A percentile compares a stretch with the other conserved stretches of the same genome.
Evolutionary conservation across 2,888 invertebrate species (phyloP).

Genomic region (Exephanes ischioxanthus): DNA sequence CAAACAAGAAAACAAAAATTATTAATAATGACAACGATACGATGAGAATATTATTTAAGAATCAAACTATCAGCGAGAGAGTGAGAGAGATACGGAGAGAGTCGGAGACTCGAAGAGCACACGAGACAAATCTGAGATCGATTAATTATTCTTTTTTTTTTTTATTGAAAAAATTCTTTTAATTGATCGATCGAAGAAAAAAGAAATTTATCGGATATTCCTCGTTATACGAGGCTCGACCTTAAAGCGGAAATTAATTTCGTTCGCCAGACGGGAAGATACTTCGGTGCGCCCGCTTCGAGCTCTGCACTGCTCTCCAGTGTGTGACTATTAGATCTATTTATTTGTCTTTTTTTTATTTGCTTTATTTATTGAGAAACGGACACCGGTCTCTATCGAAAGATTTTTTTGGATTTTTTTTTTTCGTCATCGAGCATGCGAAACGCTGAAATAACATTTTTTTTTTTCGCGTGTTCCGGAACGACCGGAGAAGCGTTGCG

Average conservation of each 20-base stretch:
- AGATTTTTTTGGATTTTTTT: constrained; percentile 22
- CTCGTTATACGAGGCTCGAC: constrained; percentile 4
- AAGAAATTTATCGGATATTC: background rate
- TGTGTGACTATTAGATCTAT: constrained; percentile 44
- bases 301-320: constrained; percentile 25
- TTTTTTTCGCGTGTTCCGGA: constrained; percentile 29
- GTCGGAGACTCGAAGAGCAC: constrained; percentile 1
- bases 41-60: constrained; percentile 39
- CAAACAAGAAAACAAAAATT: constrained; percentile 11
- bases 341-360: constrained; percentile 55
- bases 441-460: constrained; percentile 29
- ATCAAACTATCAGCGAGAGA: constrained; percentile 34
- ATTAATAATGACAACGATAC: constrained; percentile 17
- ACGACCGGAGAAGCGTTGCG: constrained; percentile 23
- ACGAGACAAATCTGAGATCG: background rate
- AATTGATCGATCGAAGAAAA: background rate
- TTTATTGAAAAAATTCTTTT: background rate
- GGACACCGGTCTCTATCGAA: constrained; percentile 29
- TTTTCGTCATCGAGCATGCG: constrained; percentile 10
- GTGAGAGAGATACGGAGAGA: constrained; percentile 14
- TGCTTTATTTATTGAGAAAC: constrained; percentile 42
- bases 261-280: background rate
- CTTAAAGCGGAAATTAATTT: background rate
- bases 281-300: constrained; percentile 26
- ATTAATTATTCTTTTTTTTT: background rate